These are phyloP conservation scores for Procavia capensis DNA, from an alignment of 2,113 vertebrate genomes.

Conservation along the genomic window DNA sequence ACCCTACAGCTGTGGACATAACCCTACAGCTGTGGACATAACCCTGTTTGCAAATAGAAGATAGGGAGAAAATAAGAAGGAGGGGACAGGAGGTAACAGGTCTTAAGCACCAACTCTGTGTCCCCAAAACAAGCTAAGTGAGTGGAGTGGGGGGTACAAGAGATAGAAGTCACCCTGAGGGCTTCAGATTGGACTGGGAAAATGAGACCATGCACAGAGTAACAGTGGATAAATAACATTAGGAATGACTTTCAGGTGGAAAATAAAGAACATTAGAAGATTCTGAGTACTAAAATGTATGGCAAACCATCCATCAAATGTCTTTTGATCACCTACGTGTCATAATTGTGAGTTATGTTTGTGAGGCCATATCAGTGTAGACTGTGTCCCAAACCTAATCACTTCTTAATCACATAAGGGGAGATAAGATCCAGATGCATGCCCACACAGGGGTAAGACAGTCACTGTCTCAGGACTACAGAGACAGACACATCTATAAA, in stretches of 20 bases:
- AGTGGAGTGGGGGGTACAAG: background rate
- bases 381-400: background rate
- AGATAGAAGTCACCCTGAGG: background rate
- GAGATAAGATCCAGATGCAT: background rate
- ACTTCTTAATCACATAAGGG: background rate
- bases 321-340: background rate
- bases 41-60: background rate
- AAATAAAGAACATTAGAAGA: background rate
- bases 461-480: background rate
- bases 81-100: accelerated
- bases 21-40: too few relatives aligned
- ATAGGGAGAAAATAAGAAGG: background rate
- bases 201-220: background rate
- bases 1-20: background rate
- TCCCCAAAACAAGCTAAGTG: background rate
- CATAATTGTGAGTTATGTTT: background rate
- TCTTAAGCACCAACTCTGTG: background rate
- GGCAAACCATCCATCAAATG: background rate
- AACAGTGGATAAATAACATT: background rate
- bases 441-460: background rate
- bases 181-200: background rate
- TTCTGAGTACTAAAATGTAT: background rate
- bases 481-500: background rate
- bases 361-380: background rate
- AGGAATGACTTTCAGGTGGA: background rate